phyloP scores from a whole-genome alignment of 2,113 vertebrate species.

The Triplophysa rosa region DNA sequence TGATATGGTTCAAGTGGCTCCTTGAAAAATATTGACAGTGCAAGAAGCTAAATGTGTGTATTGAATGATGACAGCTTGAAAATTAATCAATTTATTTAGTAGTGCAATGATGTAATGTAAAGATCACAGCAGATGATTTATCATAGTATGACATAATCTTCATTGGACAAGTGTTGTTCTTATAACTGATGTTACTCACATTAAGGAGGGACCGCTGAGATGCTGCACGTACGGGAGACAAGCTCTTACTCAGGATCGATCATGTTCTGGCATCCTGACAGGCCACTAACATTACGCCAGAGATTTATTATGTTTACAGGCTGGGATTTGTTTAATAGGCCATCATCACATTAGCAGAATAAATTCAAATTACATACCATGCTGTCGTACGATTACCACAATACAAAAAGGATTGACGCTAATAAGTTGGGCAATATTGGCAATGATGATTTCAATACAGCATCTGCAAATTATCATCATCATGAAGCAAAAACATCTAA shows the following conservation, averaged over 20 bases:
- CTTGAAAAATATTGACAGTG: no score
- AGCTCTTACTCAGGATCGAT: conserved; percentile 14
- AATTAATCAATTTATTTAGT: neutral
- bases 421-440: neutral
- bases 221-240: conserved; percentile 16
- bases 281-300: conserved; percentile 4
- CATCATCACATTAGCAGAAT: conserved; percentile 19
- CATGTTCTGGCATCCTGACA: conserved; percentile 21
- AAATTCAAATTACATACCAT: conserved; percentile 5
- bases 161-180: neutral
- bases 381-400: neutral
- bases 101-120: neutral
- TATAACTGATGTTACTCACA: neutral
- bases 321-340: conserved; percentile 28
- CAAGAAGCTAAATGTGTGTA: no score
- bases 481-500: neutral
- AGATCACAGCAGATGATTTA: neutral
- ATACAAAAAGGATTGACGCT: conserved; percentile 8
- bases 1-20: neutral
- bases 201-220: neutral
- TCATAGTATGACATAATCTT: neutral
- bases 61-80: neutral
- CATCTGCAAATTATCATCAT: neutral
- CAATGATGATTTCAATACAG: neutral
- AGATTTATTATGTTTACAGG: conserved; percentile 33